Base-by-base conservation (phyloP, 2,888 invertebrate species). In the Lutraria lutraria region DNA sequence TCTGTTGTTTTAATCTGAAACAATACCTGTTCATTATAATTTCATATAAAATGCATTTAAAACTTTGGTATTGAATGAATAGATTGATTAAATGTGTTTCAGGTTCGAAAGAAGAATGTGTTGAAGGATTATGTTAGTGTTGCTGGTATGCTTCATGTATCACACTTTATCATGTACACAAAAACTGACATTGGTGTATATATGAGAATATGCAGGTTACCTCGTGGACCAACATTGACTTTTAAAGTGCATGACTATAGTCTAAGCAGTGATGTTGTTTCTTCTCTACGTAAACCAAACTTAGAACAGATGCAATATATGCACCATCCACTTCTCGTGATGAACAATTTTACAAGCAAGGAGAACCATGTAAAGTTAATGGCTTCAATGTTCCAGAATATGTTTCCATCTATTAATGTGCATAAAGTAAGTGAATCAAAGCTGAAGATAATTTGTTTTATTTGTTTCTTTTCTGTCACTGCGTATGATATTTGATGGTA, bases 321-420 rank as follows among this genome's bases (percentile, higher is more conserved):
- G 94, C 98, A 98, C 95, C 98, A 99, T 0, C 99, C 99, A 0
- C 97, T 99, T 21, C 98, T 99, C 19, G 98, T 99, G 63, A 96
- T 97, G 96, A 97, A 97, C 90, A 96, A 96, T 86, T 99, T 99
- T 96, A 98, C 98, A 29, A 98, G 98, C 0, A 98, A 99, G 96
- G 98, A 98, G 60, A 92, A 94, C 88, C 95, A 96, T 80, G 92
- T 95, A n/a, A 95, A 96, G 89, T 97, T 99, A 29, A 98, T 99
- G 98, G 98, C 99, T 6, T 98, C 98, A 21, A 99, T 99, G 97
- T 99, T 99, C 96, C 99, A 99, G 97, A 99, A 99, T 95, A 99
- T 99, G 99, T 99, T 99, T 96, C 99, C 99, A 0, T 98, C 98
- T 0, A 99, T 99, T 86, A 99, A 99, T 96, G 98, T 99, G 91